Evolutionary conservation across 1,140 invertebrate species (phyloP).

Genomic region (Platorchestia sp.): DNA sequence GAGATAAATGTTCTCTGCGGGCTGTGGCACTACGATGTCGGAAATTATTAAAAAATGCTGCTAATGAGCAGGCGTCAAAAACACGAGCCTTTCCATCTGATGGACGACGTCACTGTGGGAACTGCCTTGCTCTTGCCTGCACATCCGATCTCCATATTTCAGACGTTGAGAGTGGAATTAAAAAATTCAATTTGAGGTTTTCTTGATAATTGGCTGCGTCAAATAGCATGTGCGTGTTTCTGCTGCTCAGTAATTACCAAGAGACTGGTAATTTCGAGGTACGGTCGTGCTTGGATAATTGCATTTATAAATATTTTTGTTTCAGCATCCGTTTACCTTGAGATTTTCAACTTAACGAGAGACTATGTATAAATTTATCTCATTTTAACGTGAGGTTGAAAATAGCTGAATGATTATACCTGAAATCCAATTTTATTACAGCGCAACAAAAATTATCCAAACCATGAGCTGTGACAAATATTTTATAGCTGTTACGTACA

Average conservation of each 20-base stretch:
- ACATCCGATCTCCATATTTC: neutral
- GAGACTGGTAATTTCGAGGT: neutral
- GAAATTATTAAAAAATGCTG: no score
- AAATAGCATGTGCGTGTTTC: neutral
- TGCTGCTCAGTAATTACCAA: neutral
- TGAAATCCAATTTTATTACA: neutral
- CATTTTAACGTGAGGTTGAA: neutral
- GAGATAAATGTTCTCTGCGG: no score
- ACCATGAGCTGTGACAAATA: no score
- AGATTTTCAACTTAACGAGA: neutral
- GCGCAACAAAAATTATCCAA: neutral
- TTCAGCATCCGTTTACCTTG: neutral
- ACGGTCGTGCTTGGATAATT: neutral
- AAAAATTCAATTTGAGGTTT: neutral
- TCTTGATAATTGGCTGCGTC: neutral
- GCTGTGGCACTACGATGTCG: no score
- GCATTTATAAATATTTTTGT: neutral
- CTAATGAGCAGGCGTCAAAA: neutral
- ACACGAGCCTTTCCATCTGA: neutral
- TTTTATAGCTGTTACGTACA: no score
- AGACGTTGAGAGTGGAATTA: neutral
- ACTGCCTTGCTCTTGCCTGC: neutral
- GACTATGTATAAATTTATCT: neutral
- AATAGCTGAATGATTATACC: neutral
- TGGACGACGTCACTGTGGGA: neutral